Base-by-base conservation (phyloP, 1,140 invertebrate genomes). In the Trichonephila clavata region DNA sequence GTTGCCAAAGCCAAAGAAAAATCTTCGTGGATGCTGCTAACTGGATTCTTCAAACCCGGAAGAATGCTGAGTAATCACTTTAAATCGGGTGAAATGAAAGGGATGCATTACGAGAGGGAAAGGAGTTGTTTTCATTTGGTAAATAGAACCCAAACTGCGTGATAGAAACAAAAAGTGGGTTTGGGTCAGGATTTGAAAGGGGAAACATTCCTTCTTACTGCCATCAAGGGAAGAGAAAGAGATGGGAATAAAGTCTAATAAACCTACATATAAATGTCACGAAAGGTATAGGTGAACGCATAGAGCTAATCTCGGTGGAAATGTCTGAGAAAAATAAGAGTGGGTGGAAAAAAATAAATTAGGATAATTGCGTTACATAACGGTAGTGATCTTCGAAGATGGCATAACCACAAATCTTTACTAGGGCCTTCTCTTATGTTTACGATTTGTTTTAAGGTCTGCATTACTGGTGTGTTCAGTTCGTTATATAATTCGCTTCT, bases 81-180 rank as follows among this genome's bases (percentile, higher is more conserved):
- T 68, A 68, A 68, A 68, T 14, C 24, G 65, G 65, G n/a, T 24
- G 65, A 68, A 68, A 68, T 68, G 65, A 68, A 68, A 68, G 65
- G 65, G n/a, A 8, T 68, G 24, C 65, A 68, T 24, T 68, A 14
- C 65, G 65, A 68, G n/a, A 68, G 65, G 65, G n/a, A 24, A 68
- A 50, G 50, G 21, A 24, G 65, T 24, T 68, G 65, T 24, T 68
- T 68, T 27, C 24, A 68, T 24, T 68, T n/a, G 21, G 65, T 68
- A 68, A 68, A 68, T 68, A 68, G n/a, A n/a, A n/a, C 65, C 65
- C 65, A 68, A 27, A 68, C n/a, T 68, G 65, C 2, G 65, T 21
- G 65, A 21, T 27, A 24, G n/a, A 68, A 68, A 68, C 65, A 68
- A 68, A 68, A 68, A 24, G 65, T 4, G 65, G 24, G n/a, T 68